These are phyloP conservation scores for Ischnus inquisitorius DNA, from an alignment of 2,888 invertebrate species.

Conservation along the genomic window DNA sequence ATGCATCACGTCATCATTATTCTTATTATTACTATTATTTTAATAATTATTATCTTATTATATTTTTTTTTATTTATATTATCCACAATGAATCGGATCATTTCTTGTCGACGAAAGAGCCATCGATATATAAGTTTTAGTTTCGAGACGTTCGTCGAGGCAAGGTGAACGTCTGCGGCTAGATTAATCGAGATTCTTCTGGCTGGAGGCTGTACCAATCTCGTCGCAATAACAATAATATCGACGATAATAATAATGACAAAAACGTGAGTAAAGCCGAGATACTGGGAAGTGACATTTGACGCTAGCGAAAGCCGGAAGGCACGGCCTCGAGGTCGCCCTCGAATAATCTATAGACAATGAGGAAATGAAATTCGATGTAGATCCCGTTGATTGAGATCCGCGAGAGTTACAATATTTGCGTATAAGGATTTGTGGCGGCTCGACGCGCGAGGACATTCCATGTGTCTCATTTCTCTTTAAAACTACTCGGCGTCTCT, in stretches of 20 bases:
- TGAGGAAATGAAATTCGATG: constrained; percentile 51
- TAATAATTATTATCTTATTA: too few species aligned
- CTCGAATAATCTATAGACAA: constrained; percentile 30
- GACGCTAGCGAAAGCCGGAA: constrained; percentile 78
- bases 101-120: too few species aligned
- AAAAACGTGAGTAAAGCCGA: constrained; percentile 15
- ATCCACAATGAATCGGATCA: too few species aligned
- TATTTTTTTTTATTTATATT: too few species aligned
- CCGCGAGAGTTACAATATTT: constrained; percentile 21
- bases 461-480: too few species aligned
- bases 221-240: not conserved
- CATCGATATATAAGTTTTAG: too few species aligned
- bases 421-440: not conserved
- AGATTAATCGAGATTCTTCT: not conserved
- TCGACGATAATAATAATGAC: too few species aligned
- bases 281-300: constrained; percentile 76
- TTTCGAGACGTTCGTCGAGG: not conserved
- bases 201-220: not conserved
- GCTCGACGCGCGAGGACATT: too few species aligned
- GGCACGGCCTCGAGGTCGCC: constrained; percentile 64
- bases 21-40: too few species aligned
- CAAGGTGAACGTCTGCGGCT: constrained; percentile 4
- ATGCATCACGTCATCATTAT: too few species aligned
- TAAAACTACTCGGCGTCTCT: too few species aligned
- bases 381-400: constrained; percentile 10